Conservation (phyloP, 2,888 invertebrate genomes). For the Chrysolina americana region DNA sequence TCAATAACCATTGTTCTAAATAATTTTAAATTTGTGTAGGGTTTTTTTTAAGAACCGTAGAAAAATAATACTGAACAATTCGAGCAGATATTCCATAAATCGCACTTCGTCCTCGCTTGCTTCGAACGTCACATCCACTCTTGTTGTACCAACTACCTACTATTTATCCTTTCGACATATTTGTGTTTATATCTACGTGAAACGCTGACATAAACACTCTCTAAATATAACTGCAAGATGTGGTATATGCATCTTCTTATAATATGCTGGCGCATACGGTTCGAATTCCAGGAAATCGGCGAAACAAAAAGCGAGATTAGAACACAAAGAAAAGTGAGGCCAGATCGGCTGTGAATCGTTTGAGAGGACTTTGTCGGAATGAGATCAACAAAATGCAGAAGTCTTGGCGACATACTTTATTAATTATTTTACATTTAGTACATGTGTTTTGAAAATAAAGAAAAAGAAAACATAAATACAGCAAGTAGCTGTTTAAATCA, state of each 20-base stretch:
- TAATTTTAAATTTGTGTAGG: too few relatives aligned
- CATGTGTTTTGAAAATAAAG: too few relatives aligned
- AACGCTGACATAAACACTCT: constrained; percentile 23
- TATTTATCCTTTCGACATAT: constrained; percentile 5
- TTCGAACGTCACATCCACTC: too few relatives aligned
- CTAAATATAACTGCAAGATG: constrained; percentile 24
- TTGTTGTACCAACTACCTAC: not conserved
- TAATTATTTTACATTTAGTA: too few relatives aligned
- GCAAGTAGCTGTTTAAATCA: too few relatives aligned
- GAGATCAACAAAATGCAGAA: not conserved
- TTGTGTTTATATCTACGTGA: constrained; percentile 9
- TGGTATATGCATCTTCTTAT: constrained; percentile 17
- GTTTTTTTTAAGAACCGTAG: too few relatives aligned
- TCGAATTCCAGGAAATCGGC: not conserved
- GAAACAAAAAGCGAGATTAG: not conserved
- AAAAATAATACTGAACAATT: too few relatives aligned
- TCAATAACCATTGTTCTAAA: too few relatives aligned
- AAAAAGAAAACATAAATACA: too few relatives aligned
- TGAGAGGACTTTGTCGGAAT: not conserved
- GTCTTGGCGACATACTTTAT: too few relatives aligned
- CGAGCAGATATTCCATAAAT: too few relatives aligned
- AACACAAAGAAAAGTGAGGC: not conserved
- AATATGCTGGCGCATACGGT: not conserved
- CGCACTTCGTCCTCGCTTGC: too few relatives aligned
- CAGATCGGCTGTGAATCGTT: not conserved